Base-by-base conservation (phyloP, 2,797 vertebrate genomes). In the Rhodeus uyekii region DNA sequence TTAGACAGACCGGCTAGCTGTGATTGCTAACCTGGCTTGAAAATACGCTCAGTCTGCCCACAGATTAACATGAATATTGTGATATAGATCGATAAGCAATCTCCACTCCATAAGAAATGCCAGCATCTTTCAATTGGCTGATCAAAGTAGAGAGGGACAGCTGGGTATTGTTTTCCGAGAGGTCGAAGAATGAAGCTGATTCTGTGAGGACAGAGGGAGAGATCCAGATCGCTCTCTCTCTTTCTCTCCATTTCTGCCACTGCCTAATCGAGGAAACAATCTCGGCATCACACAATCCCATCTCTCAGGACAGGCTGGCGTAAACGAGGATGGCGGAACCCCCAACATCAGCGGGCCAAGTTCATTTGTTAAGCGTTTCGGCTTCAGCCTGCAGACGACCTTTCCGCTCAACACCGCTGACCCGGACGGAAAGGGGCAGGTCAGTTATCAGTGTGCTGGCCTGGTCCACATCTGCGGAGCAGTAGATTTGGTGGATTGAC, bases 81-180 rank as follows among this genome's bases (percentile, higher is more conserved):
- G 95, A 99, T 99, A 99, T 97, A 99, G 97, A 99, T 99, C 97
- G 97, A 99, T 99, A 99, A 99, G 97, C 98, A 99, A 99, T 99
- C 98, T 99, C 98, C 98, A 97, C 96, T 96, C 97, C 96, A 97
- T 99, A 97, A 98, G 97, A 98, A 98, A 99, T 96, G 97, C 97
- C 97, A 98, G 96, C 96, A 96, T 96, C 97, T 96, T 98, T 99
- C 97, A 99, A 98, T 99, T 98, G 96, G 95, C 94, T 97, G 98
- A 99, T 99, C 97, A 99, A 99, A 99, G 97, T 94, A 83, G 90
- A 87, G 89, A 91, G 95, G 95, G 96, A 97, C 97, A 98, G 96
- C 95, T 90, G 90, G 95, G 96, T 97, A 98, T 99, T 99, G 97
- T 99, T 98, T 97, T 94, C 92, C 72, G 91, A 93, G 93, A 93